Percentiles rank a stretch among this genome's conserved stretches.
Evolutionary conservation across 2,797 vertebrate species (phyloP).

Genomic region (Enteromius thamalakanensis): DNA sequence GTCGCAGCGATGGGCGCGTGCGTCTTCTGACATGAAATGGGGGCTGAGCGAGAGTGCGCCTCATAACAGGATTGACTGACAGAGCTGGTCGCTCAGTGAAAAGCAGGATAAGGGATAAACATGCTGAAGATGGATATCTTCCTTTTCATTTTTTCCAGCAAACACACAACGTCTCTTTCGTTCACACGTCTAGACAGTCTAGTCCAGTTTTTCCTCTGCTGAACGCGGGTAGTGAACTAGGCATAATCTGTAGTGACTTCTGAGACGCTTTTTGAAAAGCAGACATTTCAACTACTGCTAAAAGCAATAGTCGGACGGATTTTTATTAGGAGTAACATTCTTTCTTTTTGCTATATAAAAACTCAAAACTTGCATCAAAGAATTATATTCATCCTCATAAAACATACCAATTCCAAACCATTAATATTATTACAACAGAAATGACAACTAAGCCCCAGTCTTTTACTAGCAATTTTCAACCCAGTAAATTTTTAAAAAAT

Average conservation of each 20-base stretch:
- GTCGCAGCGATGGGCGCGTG: constrained; percentile 16
- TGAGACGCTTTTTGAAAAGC: constrained; percentile 34
- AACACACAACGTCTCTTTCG: constrained; percentile 25
- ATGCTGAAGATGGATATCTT: constrained; percentile 53
- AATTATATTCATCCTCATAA: background rate
- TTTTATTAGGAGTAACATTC: background rate
- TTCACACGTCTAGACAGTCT: constrained; percentile 10
- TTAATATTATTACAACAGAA: background rate
- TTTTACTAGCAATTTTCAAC: background rate
- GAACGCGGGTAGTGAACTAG: constrained; percentile 35
- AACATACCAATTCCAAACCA: background rate
- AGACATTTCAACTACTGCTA: background rate
- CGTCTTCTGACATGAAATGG: constrained; percentile 53
- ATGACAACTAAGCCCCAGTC: background rate
- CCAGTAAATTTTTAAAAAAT: background rate
- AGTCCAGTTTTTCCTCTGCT: constrained; percentile 29
- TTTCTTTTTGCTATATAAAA: background rate
- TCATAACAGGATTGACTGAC: constrained; percentile 58
- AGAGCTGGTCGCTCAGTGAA: constrained; percentile 49
- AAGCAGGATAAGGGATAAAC: constrained; percentile 57
- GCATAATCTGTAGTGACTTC: constrained; percentile 38
- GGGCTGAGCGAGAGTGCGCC: constrained; percentile 27
- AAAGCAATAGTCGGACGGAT: background rate
- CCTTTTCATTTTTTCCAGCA: constrained; percentile 37
- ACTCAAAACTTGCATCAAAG: background rate